Evolutionary conservation across 2,797 vertebrate genomes (phyloP).

Genomic region (Mormyrops attenuatus): DNA sequence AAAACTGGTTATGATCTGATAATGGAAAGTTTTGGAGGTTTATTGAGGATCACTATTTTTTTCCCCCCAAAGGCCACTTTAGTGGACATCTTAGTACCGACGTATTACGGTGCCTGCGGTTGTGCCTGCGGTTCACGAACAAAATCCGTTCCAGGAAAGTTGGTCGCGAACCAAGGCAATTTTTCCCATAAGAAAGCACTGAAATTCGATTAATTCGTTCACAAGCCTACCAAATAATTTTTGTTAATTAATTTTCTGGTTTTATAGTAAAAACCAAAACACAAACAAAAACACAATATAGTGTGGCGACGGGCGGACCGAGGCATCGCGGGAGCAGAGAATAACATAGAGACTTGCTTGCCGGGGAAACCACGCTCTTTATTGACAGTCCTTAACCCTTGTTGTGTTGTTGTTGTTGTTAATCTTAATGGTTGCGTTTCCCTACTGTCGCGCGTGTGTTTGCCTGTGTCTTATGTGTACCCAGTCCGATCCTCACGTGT

Average conservation of each 20-base stretch:
- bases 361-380: background rate
- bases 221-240: background rate
- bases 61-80: background rate
- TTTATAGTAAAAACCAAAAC: background rate
- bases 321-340: background rate
- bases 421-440: background rate
- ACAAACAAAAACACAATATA: background rate
- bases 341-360: background rate
- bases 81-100: background rate
- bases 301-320: background rate
- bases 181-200: background rate
- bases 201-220: background rate
- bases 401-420: background rate
- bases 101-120: background rate
- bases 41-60: background rate
- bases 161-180: background rate
- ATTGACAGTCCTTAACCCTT: background rate
- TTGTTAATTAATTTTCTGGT: background rate
- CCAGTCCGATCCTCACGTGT: background rate
- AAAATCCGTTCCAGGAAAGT: background rate
- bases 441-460: background rate
- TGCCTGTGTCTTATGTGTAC: background rate
- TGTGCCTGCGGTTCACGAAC: background rate
- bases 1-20: background rate
- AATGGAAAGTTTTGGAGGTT: background rate